phyloP scores from a whole-genome alignment of 2,797 vertebrate genomes.

The Melanotaenia pygmaea region DNA sequence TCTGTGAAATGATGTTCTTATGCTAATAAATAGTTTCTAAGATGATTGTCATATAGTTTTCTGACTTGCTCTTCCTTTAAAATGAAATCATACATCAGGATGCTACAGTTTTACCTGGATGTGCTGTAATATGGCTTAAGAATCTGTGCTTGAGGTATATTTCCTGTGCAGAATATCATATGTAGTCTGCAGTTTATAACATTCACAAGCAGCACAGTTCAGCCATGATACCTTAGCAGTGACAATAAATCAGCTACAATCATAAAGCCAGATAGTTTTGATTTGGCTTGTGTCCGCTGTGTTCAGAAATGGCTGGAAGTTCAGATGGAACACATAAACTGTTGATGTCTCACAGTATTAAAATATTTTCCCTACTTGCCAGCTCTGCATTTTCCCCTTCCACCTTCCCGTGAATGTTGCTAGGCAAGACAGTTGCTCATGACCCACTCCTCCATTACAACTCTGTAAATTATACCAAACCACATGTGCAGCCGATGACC shows the following conservation, averaged over 20 bases:
- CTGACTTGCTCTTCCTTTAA: not conserved
- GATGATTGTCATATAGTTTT: not conserved
- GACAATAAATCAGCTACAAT: slow-evolving; percentile 58
- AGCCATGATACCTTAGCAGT: slow-evolving; percentile 24
- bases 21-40: not conserved
- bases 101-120: not conserved
- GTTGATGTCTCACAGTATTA: slow-evolving; percentile 79
- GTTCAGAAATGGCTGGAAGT: slow-evolving; percentile 71
- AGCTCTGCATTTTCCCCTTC: slow-evolving; percentile 74
- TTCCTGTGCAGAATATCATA: not conserved
- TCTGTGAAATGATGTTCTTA: not conserved
- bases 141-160: no score
- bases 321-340: slow-evolving; percentile 76
- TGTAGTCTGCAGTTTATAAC: slow-evolving; percentile 1
- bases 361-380: slow-evolving; percentile 76
- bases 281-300: slow-evolving; percentile 58
- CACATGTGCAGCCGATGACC: slow-evolving; percentile 73
- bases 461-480: slow-evolving; percentile 79
- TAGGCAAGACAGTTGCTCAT: slow-evolving; percentile 78
- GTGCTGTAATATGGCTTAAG: not conserved
- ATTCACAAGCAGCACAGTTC: slow-evolving; percentile 25
- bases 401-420: slow-evolving; percentile 76
- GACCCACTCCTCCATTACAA: slow-evolving; percentile 74
- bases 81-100: not conserved
- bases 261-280: slow-evolving; percentile 70